Conservation (phyloP, 2,113 vertebrate species). For the Casuarius casuarius region DNA sequence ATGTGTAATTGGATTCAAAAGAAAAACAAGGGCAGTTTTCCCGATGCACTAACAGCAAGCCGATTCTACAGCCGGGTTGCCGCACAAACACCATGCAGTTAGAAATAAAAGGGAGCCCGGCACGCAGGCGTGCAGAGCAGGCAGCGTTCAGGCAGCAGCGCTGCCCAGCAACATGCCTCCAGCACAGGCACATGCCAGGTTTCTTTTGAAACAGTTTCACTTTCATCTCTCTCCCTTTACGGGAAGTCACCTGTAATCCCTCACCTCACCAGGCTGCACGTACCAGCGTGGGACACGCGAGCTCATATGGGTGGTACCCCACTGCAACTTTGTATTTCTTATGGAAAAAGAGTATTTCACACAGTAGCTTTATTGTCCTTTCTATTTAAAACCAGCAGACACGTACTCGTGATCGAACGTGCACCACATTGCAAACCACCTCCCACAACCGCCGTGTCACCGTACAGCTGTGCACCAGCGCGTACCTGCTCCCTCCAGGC, state of each 20-base stretch:
- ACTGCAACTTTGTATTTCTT: background rate
- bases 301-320: no score
- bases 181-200: no score
- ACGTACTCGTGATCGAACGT: background rate
- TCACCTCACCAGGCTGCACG: background rate
- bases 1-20: background rate
- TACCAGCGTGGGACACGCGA: rapidly evolving
- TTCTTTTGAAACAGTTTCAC: background rate
- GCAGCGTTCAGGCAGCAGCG: rapidly evolving
- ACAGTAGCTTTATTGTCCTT: background rate
- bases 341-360: background rate
- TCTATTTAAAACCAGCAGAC: background rate
- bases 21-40: background rate
- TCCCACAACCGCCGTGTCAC: background rate
- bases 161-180: background rate
- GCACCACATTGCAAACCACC: rapidly evolving
- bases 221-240: background rate
- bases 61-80: rapidly evolving
- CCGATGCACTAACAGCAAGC: background rate
- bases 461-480: no score
- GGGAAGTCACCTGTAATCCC: background rate
- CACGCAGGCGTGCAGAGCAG: rapidly evolving
- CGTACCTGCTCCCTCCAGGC: no score
- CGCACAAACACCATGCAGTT: rapidly evolving
- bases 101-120: background rate